Evolutionary conservation across 2,113 vertebrate species (phyloP), one percentile per base, ranked within the genome.

Genomic region (Lathamus discolor): DNA sequence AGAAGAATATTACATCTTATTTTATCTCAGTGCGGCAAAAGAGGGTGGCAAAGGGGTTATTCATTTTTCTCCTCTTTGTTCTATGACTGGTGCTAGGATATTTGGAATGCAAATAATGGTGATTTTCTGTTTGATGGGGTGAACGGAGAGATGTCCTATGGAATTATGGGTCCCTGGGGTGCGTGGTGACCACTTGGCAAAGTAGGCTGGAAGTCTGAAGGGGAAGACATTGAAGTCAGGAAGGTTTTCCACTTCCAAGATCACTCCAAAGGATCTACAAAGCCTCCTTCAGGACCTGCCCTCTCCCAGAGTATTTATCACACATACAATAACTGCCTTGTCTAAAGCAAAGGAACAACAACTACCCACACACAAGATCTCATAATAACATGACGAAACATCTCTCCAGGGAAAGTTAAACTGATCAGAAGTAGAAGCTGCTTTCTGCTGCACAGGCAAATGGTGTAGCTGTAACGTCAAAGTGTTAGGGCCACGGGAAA

Each of bases 331-430:
- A 54, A n/a, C 16, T 19, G 4, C 46, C n/a, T 46, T 48, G 15
- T 28, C 18, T 33, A 3, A 37, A 73, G 59, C 1, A 4, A 25
- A 67, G 28, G 44, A 37, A 37, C 7, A 12, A 2, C 5, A 4
- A 8, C 37, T 13, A 2, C 12, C 27, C 13, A 8, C 46, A 9
- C 41, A 5, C 7, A 24, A 3, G 1, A 28, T 3, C 25, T 43
- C 6, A 18, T 13, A 49, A 37, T 18, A 24, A 17, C 0, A 4
- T 11, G n/a, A 35, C 9, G 31, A 72, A 81, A 67, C 8, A 9
- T 20, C 5, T 55, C 43, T 27, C 46, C 43, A 59, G 88, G 89
- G 39, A 28, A 75, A 51, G 41, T 17, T 1, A 6, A 61, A 55
- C 46, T 5, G 39, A 46, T 18, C 44, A 13, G 69, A 31, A 78